Evolutionary conservation across 2,888 invertebrate genomes (phyloP).

Genomic region (Tachina fera): DNA sequence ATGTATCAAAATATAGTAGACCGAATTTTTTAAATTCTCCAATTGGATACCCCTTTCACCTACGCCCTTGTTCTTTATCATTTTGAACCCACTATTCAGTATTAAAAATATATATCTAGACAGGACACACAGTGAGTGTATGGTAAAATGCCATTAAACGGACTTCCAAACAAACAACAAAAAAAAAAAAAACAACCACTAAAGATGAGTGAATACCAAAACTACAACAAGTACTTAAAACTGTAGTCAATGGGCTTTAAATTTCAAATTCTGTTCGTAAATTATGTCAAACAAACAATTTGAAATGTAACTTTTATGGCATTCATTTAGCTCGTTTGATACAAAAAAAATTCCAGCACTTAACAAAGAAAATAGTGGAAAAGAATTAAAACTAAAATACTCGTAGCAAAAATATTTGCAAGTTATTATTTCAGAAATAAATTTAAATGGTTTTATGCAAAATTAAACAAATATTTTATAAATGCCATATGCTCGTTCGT

Average conservation of each 20-base stretch:
- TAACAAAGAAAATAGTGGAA: not conserved
- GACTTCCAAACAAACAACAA: not conserved
- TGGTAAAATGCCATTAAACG: constrained; percentile 5
- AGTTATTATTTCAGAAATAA: constrained; percentile 4
- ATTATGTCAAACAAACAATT: constrained; percentile 67
- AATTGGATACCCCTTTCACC: not conserved
- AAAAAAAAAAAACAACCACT: not conserved
- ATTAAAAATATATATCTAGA: constrained; percentile 13
- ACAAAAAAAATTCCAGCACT: not conserved
- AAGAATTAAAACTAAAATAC: not conserved
- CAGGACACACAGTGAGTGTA: not conserved
- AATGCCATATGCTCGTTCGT: too few species aligned
- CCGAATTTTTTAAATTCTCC: too few species aligned
- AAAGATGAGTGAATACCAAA: constrained; percentile 51
- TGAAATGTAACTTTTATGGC: constrained; percentile 68
- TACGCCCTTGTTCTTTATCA: not conserved
- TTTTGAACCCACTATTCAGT: constrained; percentile 4
- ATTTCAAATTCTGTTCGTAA: constrained; percentile 61
- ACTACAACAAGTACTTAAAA: constrained; percentile 6
- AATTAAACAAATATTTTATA: too few species aligned
- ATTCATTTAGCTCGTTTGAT: constrained; percentile 58
- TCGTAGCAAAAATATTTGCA: not conserved
- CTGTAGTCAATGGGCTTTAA: constrained; percentile 58
- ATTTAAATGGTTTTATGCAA: too few species aligned
- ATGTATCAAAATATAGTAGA: too few species aligned